phyloP scores from a whole-genome alignment of 1,140 invertebrate genomes.

The Octopus bimaculoides region DNA sequence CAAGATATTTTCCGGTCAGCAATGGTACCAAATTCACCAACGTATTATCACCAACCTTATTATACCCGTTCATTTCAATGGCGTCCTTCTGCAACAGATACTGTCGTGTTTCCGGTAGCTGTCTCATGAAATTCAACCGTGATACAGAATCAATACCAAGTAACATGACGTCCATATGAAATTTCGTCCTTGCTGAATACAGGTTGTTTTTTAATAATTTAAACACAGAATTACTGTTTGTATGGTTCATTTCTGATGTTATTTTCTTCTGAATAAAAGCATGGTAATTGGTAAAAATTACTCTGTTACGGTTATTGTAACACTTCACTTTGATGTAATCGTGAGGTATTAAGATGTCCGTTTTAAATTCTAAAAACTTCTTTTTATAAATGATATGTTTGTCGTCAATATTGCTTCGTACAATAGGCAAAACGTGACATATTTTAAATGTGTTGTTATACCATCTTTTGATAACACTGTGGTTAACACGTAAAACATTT shows the following conservation, averaged over 20 bases:
- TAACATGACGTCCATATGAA: slow-evolving; percentile 63
- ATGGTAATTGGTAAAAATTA: slow-evolving; percentile 6
- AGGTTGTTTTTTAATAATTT: neutral
- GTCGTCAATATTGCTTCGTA: neutral
- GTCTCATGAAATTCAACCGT: slow-evolving; percentile 74
- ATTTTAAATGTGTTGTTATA: neutral
- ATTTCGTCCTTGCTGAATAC: neutral
- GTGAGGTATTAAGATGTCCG: neutral
- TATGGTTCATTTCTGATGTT: slow-evolving; percentile 8
- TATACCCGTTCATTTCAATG: slow-evolving; percentile 27
- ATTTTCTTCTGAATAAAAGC: slow-evolving; percentile 5
- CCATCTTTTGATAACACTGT: neutral
- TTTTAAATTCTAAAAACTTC: neutral
- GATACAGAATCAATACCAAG: slow-evolving; percentile 81
- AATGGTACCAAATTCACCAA: slow-evolving; percentile 33
- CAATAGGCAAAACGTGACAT: neutral
- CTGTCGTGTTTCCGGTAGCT: slow-evolving; percentile 69
- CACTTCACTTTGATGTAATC: slow-evolving; percentile 12
- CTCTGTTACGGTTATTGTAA: neutral
- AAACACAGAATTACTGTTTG: neutral
- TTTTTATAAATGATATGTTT: neutral
- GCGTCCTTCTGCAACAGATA: slow-evolving; percentile 54
- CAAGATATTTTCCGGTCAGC: slow-evolving; percentile 24
- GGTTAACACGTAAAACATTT: neutral
- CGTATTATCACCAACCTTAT: slow-evolving; percentile 35